Evolutionary conservation across 1,140 invertebrate genomes (phyloP), one percentile per base, ranked within the genome.

Genomic region (Drosophila fuyamai): DNA sequence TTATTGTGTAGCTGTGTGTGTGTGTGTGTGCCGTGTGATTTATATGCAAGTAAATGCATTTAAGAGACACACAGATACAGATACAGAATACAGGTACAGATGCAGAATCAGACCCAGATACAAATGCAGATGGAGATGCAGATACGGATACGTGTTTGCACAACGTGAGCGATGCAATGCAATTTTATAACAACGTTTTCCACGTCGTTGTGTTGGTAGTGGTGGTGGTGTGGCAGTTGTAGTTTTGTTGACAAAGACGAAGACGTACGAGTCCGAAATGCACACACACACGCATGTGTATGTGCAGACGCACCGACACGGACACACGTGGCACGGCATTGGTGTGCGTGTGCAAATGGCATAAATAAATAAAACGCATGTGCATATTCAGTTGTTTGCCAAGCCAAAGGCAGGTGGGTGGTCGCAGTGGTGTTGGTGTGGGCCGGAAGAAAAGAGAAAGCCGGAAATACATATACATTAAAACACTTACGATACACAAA

Each of bases 1-100:
- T 93, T 70, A 96, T 95, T 56, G 94, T 94, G 79, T 95, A 96
- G 72, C 95, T 95, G 85, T 43, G 50, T 43, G 55, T 50, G 56
- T 47, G 75, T 54, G 57, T 10, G 48, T 51, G 32, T 51, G 44
- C 9, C 14, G 62, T 70, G 73, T 79, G 84, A 89, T 89, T 89
- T 89, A 89, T 89, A 89, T 89, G 84, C 77, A 89, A 89, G 84
- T 89, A 89, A 89, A 89, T 89, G 84, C 84, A 89, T 89, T 89
- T 72, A 84, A 84, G 65, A 89, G 80, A 89, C 62, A 16, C 48
- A 71, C 76, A 76, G 57, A 62, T 47, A 67, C 50, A 78, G 71
- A 72, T 54, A 58, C 54, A 60, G n/a, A 55, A 56, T 27, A 47
- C 61, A 50, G 36, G 14, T 27, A 14, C 66, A 65, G 54, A 40